Conservation (phyloP, 1,140 invertebrate species). For the Meloidogyne hapla region DNA sequence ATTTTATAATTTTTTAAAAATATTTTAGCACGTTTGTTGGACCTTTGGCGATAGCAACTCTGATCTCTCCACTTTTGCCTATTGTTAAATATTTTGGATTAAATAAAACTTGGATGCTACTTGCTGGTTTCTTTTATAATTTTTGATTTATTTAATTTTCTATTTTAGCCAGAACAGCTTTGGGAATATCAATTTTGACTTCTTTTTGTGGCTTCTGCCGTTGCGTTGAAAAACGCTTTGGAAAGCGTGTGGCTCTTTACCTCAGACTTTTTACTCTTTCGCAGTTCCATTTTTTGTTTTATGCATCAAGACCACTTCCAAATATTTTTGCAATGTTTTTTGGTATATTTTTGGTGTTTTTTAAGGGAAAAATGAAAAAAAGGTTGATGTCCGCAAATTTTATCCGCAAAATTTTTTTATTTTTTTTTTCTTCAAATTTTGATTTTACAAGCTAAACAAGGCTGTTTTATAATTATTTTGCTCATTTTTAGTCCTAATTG, state of each 20-base stretch:
- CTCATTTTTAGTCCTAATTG: conserved; percentile 78
- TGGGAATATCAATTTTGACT: conserved; percentile 76
- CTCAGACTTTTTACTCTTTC: conserved; percentile 80
- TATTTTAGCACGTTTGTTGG: conserved; percentile 83
- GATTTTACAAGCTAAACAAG: too few relatives aligned
- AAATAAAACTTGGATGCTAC: conserved; percentile 84
- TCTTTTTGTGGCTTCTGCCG: conserved; percentile 75
- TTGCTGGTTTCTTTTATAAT: conserved; percentile 75
- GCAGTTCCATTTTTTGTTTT: conserved; percentile 97
- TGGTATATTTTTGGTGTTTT: conserved; percentile 71
- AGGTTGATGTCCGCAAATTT: too few relatives aligned
- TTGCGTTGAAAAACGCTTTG: conserved; percentile 76
- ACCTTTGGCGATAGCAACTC: conserved; percentile 77
- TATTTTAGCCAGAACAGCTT: conserved; percentile 75
- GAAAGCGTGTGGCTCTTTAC: conserved; percentile 76
- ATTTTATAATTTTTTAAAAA: too few relatives aligned
- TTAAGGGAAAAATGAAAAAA: too few relatives aligned
- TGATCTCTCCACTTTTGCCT: conserved; percentile 77
- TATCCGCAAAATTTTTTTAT: background rate
- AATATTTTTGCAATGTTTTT: conserved; percentile 90
- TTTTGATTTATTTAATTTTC: conserved; percentile 8
- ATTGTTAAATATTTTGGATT: conserved; percentile 73
- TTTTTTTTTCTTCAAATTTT: background rate
- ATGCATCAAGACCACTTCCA: conserved; percentile 86
- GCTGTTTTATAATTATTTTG: too few relatives aligned